A percentile compares a stretch with the other conserved stretches of the same genome.
phyloP scores from a whole-genome alignment of 2,888 invertebrate species.

The Acanthopleura granulata region DNA sequence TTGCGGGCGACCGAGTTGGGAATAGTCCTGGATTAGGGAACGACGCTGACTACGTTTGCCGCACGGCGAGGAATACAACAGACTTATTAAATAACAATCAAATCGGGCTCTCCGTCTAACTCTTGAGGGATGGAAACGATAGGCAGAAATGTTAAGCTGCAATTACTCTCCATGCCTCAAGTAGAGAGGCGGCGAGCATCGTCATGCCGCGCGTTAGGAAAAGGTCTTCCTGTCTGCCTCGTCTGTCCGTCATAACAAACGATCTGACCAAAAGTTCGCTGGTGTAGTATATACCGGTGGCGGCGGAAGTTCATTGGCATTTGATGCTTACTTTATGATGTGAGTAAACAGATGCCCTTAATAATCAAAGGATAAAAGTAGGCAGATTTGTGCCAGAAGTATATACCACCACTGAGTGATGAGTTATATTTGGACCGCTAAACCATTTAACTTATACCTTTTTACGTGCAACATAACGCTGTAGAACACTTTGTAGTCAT shows the following conservation, averaged over 20 bases:
- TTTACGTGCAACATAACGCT: too few relatives aligned
- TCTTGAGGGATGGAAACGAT: neutral
- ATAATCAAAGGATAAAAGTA: too few relatives aligned
- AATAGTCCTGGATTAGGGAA: neutral
- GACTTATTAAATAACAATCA: constrained; percentile 19
- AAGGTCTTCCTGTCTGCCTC: constrained; percentile 3
- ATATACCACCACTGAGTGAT: too few relatives aligned
- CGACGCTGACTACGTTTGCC: neutral
- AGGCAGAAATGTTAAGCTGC: neutral
- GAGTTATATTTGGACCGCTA: too few relatives aligned
- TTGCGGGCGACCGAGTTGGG: neutral
- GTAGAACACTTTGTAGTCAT: too few relatives aligned
- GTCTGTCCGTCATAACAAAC: neutral
- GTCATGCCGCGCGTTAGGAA: neutral
- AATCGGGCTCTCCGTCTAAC: neutral
- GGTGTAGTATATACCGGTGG: neutral
- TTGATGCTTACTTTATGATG: neutral
- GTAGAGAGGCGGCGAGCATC: neutral
- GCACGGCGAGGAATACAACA: neutral
- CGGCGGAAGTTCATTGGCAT: neutral
- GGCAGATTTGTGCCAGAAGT: too few relatives aligned
- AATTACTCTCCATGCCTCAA: neutral
- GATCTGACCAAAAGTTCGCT: neutral
- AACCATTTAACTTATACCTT: too few relatives aligned
- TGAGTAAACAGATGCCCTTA: neutral